Conservation (phyloP, 2,888 invertebrate genomes). For the Calephelis perditalis region DNA sequence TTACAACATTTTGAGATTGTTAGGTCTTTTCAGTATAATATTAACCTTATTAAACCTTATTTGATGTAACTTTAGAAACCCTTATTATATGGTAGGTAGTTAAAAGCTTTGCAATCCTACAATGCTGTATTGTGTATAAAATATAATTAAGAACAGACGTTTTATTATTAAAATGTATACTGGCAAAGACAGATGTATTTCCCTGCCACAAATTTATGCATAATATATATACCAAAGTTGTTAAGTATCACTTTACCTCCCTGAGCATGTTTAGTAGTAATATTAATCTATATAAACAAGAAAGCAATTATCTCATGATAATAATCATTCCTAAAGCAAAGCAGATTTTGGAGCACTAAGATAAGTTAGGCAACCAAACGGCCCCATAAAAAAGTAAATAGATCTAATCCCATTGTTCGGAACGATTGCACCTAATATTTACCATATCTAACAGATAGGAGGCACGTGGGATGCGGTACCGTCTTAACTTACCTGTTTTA, state of each 20-base stretch:
- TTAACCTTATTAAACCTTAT: not conserved
- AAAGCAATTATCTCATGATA: not conserved
- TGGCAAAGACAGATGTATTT: no score
- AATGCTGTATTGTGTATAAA: no score
- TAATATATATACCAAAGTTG: no score
- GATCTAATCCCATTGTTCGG: slow-evolving; percentile 47
- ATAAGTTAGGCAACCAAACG: slow-evolving; percentile 35
- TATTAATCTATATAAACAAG: not conserved
- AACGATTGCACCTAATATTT: slow-evolving; percentile 51
- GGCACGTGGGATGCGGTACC: slow-evolving; percentile 48
- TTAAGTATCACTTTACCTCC: no score
- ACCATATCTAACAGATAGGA: slow-evolving; percentile 50
- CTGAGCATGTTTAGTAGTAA: not conserved
- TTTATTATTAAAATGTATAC: no score
- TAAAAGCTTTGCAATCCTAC: no score
- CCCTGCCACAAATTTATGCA: no score
- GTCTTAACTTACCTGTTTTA: slow-evolving; percentile 49
- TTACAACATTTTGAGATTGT: not conserved
- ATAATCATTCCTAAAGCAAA: slow-evolving; percentile 18
- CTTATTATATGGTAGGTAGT: no score
- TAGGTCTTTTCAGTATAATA: not conserved
- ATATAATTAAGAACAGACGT: not conserved
- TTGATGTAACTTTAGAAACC: no score
- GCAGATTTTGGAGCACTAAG: slow-evolving; percentile 19
- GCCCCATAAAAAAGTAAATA: slow-evolving; percentile 58